Conservation (phyloP, 2,888 invertebrate genomes). For the Eristalis arbustorum region DNA sequence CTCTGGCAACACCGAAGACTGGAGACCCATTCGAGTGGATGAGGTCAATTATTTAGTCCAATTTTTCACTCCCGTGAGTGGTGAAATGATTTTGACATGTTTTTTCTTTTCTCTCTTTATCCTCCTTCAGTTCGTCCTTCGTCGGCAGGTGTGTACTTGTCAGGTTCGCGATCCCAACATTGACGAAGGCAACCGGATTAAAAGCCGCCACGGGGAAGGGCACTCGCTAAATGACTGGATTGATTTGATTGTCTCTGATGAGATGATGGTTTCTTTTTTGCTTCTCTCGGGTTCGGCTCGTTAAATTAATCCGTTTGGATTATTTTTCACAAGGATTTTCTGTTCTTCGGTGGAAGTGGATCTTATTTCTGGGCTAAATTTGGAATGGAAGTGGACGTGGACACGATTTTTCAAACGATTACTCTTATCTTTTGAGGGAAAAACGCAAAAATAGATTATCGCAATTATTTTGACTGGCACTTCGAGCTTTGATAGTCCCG, state of each 20-base stretch:
- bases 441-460: no score
- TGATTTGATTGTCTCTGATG: background rate
- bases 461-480: no score
- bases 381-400: no score
- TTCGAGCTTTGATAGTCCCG: no score
- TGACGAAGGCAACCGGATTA: background rate
- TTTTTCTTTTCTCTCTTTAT: constrained; percentile 1
- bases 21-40: constrained; percentile 58
- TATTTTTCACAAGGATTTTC: background rate
- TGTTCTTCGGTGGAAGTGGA: background rate
- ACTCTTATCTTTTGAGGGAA: no score
- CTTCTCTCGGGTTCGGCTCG: background rate
- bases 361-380: no score
- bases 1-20: constrained; percentile 50
- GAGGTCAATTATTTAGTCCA: constrained; percentile 67
- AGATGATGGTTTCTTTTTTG: background rate
- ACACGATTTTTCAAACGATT: no score
- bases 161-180: background rate
- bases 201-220: background rate
- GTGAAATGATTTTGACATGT: constrained; percentile 61
- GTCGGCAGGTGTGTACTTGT: background rate
- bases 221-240: background rate
- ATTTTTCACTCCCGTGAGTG: constrained; percentile 63
- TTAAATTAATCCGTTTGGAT: background rate
- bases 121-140: background rate